These are phyloP conservation scores for Megathymus violae DNA, from an alignment of 1,140 invertebrate genomes.

Conservation along the genomic window DNA sequence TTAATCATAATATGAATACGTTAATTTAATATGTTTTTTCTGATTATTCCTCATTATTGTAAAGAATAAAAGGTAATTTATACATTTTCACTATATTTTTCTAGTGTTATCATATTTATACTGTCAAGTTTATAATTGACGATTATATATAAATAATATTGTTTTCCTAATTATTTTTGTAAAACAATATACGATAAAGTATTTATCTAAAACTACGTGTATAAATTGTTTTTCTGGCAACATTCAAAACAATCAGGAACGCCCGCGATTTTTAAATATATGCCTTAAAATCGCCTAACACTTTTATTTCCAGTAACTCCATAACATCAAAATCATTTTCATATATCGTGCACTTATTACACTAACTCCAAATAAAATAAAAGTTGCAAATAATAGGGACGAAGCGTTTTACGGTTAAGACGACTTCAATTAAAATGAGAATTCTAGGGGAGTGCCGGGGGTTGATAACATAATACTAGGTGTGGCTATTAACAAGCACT, in stretches of 20 bases:
- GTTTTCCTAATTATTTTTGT: no score
- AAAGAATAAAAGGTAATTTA: no score
- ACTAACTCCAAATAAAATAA: conserved; percentile 1
- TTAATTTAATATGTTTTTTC: no score
- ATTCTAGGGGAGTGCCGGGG: conserved; percentile 61
- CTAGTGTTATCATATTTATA: no score
- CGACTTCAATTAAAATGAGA: conserved; percentile 44
- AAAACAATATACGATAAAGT: no score
- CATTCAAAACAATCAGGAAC: conserved; percentile 1
- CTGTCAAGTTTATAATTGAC: no score
- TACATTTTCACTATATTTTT: no score
- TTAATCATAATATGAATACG: no score
- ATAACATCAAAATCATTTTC: conserved; percentile 8
- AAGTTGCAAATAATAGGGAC: conserved; percentile 18
- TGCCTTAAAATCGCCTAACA: background rate
- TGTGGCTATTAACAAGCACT: conserved; percentile 73
- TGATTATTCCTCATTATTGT: no score
- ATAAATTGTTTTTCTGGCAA: background rate
- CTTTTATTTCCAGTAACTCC: conserved; percentile 2
- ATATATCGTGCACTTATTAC: conserved; percentile 26
- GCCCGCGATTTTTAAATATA: background rate
- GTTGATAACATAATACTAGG: conserved; percentile 63
- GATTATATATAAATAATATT: no score
- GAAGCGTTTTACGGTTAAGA: conserved; percentile 24
- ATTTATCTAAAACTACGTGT: no score